Conservation (phyloP, 2,113 vertebrate species). For the Grallaria varia region DNA sequence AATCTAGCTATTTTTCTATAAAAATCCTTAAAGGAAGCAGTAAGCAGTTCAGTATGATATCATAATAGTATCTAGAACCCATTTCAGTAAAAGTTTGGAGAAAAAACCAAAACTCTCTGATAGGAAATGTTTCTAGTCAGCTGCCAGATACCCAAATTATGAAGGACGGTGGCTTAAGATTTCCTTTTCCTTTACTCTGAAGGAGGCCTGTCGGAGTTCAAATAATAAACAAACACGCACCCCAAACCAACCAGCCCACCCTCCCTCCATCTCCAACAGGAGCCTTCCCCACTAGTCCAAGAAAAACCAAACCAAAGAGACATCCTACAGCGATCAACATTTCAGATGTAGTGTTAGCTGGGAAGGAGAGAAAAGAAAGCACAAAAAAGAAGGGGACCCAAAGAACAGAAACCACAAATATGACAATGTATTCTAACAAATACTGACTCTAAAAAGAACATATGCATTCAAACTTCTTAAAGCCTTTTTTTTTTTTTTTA, state of each 20-base stretch:
- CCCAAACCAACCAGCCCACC: neutral
- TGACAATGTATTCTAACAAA: neutral
- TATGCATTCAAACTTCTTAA: neutral
- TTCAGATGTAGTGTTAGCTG: neutral
- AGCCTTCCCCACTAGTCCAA: neutral
- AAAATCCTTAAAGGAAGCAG: neutral
- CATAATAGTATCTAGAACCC: neutral
- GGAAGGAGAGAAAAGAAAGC: neutral
- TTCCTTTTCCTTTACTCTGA: neutral
- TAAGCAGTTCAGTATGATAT: neutral
- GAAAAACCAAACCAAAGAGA: neutral
- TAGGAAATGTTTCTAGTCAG: neutral
- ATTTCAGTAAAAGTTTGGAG: neutral
- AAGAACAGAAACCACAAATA: neutral
- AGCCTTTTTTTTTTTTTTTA: neutral
- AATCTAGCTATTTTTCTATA: neutral
- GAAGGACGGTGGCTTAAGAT: neutral
- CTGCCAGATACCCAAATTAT: neutral
- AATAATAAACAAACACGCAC: neutral
- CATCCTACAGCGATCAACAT: neutral
- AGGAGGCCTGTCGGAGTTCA: neutral
- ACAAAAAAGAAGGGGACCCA: neutral
- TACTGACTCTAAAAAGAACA: neutral
- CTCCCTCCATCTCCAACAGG: neutral
- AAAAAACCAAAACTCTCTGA: neutral